These are phyloP conservation scores for Ips typographus DNA, from an alignment of 1,140 invertebrate species.

Conservation along the genomic window DNA sequence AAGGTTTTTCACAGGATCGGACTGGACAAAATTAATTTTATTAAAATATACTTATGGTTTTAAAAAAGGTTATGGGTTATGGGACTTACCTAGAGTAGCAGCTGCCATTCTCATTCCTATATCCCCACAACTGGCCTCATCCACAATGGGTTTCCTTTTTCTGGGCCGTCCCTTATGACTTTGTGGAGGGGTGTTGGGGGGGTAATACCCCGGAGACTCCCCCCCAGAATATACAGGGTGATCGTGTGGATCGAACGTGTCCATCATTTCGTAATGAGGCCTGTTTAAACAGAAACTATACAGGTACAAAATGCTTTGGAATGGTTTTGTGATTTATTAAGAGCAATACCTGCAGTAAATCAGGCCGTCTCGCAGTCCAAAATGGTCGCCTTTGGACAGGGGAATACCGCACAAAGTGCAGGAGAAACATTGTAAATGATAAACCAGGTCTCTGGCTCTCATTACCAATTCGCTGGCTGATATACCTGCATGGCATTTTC, in stretches of 20 bases:
- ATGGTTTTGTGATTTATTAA: neutral
- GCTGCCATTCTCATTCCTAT: slow-evolving; percentile 70
- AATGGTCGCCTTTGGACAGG: slow-evolving; percentile 83
- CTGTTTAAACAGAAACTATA: slow-evolving; percentile 47
- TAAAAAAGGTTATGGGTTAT: no score
- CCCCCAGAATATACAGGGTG: slow-evolving; percentile 55
- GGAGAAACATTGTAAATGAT: slow-evolving; percentile 88
- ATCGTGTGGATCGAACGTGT: slow-evolving; percentile 52
- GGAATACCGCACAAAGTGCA: slow-evolving; percentile 80
- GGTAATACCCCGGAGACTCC: slow-evolving; percentile 63
- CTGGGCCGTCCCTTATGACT: slow-evolving; percentile 79
- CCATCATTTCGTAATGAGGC: slow-evolving; percentile 67
- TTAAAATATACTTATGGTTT: no score
- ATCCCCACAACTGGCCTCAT: slow-evolving; percentile 56
- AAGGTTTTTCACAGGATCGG: no score
- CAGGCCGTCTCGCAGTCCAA: slow-evolving; percentile 79
- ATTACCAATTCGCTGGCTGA: slow-evolving; percentile 90
- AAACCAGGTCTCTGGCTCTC: slow-evolving; percentile 84
- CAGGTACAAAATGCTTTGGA: no score
- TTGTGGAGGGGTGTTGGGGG: slow-evolving; percentile 58
- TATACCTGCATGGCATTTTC: slow-evolving; percentile 80
- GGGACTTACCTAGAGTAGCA: slow-evolving; percentile 64
- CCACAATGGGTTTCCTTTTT: slow-evolving; percentile 67
- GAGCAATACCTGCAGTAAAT: slow-evolving; percentile 69
- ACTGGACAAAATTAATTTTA: no score